phyloP scores from a whole-genome alignment of 2,888 invertebrate genomes.

The Cabera pusaria region DNA sequence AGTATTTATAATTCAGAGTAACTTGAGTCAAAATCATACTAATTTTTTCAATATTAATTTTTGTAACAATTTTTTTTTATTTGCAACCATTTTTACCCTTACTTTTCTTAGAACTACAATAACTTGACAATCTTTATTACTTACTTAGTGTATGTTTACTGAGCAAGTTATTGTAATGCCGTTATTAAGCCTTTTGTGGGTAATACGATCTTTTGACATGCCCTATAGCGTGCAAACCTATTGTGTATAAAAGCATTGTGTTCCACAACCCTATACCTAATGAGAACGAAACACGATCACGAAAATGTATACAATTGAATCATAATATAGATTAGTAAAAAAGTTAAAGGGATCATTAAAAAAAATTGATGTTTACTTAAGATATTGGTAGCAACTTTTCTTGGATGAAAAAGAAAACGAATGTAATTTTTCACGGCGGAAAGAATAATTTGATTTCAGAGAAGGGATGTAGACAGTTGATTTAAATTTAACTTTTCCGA shows the following conservation, averaged over 20 bases:
- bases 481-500: conserved; percentile 69
- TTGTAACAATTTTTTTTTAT: too few relatives aligned
- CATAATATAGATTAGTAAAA: conserved; percentile 45
- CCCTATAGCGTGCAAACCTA: conserved; percentile 24
- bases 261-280: conserved; percentile 30
- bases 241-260: conserved; percentile 20
- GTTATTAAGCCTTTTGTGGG: conserved; percentile 13
- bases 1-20: too few relatives aligned
- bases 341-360: conserved; percentile 55
- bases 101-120: too few relatives aligned
- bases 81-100: too few relatives aligned
- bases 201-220: conserved; percentile 41
- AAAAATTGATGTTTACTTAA: conserved; percentile 60
- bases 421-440: conserved; percentile 68
- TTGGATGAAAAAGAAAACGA: conserved; percentile 60
- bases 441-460: conserved; percentile 73
- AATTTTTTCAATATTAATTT: too few relatives aligned
- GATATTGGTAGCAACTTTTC: conserved; percentile 59
- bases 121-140: background rate
- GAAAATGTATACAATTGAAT: conserved; percentile 36
- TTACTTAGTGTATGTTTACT: conserved; percentile 11
- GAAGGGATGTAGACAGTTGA: conserved; percentile 65
- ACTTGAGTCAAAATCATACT: too few relatives aligned
- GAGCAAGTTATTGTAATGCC: conserved; percentile 3
- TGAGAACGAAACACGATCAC: conserved; percentile 44